phyloP scores from a whole-genome alignment of 2,113 vertebrate species.

The Gymnogyps californianus region DNA sequence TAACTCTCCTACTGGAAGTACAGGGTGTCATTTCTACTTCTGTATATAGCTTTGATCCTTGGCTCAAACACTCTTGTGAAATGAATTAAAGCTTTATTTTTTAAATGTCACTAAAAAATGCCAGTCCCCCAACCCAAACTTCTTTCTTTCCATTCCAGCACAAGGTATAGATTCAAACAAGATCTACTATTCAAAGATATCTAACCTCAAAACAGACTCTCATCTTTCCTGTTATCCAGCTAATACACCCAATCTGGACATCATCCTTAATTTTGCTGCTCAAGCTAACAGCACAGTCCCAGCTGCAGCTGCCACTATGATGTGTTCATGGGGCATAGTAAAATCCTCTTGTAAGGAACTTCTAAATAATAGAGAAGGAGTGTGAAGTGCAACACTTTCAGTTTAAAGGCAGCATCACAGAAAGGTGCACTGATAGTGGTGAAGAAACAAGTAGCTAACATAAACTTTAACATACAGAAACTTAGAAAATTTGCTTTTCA shows the following conservation, averaged over 20 bases:
- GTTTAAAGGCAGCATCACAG: background rate
- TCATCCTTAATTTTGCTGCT: background rate
- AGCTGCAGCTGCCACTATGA: background rate
- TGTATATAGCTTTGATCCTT: background rate
- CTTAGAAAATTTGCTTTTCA: background rate
- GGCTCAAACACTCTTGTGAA: background rate
- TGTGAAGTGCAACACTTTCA: background rate
- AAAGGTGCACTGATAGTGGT: background rate
- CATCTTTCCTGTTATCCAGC: background rate
- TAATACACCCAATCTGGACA: background rate
- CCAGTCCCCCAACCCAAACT: background rate
- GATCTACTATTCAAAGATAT: background rate
- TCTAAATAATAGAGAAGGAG: background rate
- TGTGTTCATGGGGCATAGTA: background rate
- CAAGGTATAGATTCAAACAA: background rate
- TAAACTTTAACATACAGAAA: background rate
- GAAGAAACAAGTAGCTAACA: background rate
- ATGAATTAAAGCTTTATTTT: background rate
- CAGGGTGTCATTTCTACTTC: background rate
- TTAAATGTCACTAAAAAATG: slow-evolving; percentile 17
- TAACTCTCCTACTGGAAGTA: background rate
- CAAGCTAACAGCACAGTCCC: background rate
- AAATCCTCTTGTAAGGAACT: background rate
- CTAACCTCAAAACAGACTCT: background rate
- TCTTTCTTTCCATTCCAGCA: background rate